Conservation (phyloP, 2,888 invertebrate genomes). For the Pterostichus madidus region DNA sequence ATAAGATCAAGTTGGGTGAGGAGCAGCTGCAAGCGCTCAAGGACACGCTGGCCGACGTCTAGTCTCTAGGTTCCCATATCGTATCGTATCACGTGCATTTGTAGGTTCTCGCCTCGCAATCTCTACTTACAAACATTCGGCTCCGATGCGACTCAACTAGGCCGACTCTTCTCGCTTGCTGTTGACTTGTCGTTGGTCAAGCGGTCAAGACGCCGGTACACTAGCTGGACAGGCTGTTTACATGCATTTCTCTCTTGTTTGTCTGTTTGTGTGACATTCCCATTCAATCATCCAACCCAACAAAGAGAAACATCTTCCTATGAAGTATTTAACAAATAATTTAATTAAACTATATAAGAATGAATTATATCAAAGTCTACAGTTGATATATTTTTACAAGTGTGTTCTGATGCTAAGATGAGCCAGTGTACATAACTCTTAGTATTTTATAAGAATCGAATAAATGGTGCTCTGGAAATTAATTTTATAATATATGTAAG, state of each 20-base stretch:
- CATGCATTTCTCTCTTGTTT: slow-evolving; percentile 10
- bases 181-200: not conserved
- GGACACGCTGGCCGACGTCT: slow-evolving; percentile 78
- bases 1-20: slow-evolving; percentile 90
- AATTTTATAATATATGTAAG: slow-evolving; percentile 71
- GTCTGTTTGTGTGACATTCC: not conserved
- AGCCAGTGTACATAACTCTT: slow-evolving; percentile 68
- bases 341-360: slow-evolving; percentile 23
- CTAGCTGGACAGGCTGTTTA: slow-evolving; percentile 47
- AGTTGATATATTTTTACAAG: slow-evolving; percentile 53
- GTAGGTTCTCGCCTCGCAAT: slow-evolving; percentile 67
- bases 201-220: slow-evolving; percentile 49
- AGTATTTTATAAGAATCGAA: slow-evolving; percentile 73
- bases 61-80: not conserved
- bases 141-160: not conserved
- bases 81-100: not conserved
- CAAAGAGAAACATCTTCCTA: slow-evolving; percentile 76
- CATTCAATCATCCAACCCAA: not conserved
- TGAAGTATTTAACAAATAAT: slow-evolving; percentile 75
- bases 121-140: slow-evolving; percentile 56
- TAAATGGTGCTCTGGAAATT: slow-evolving; percentile 76
- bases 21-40: slow-evolving; percentile 87
- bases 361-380: slow-evolving; percentile 1
- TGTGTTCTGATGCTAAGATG: slow-evolving; percentile 4
- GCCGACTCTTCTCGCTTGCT: slow-evolving; percentile 59